These are phyloP conservation scores for Callyntrura guangdongensis DNA, from an alignment of 2,888 invertebrate species.

Conservation along the genomic window DNA sequence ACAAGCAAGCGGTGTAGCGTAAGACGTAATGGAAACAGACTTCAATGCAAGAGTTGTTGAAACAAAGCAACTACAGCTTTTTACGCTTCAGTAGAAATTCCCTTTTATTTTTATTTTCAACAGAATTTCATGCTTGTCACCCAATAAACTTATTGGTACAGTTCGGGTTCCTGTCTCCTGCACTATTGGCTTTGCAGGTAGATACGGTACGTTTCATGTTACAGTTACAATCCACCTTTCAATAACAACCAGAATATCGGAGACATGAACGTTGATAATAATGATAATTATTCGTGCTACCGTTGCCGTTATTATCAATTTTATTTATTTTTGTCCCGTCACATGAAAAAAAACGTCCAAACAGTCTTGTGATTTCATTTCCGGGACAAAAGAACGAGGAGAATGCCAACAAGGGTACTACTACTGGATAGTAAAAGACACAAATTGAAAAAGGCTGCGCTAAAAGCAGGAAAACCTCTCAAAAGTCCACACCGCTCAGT, in stretches of 20 bases:
- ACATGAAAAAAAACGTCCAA: neutral
- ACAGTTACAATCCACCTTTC: too few species aligned
- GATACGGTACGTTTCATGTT: neutral
- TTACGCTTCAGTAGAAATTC: neutral
- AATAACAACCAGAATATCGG: neutral
- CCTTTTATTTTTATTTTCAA: neutral
- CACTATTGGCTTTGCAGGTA: neutral
- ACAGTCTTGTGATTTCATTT: conserved; percentile 69
- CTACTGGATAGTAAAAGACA: neutral
- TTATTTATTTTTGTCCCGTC: neutral
- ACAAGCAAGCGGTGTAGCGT: too few species aligned
- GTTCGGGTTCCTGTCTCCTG: neutral
- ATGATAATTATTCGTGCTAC: conserved; percentile 7
- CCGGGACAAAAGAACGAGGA: conserved; percentile 41
- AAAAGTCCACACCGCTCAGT: conserved; percentile 23
- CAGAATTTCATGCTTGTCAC: neutral
- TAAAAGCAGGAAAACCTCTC: neutral
- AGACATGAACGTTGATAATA: neutral
- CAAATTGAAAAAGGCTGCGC: neutral
- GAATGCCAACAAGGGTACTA: too few species aligned
- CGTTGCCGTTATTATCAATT: conserved; percentile 9
- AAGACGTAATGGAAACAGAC: neutral
- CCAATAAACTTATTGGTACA: neutral
- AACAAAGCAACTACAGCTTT: conserved; percentile 7
- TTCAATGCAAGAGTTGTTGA: neutral